Conservation (phyloP, 1,140 invertebrate species). For the Cepaea nemoralis region DNA sequence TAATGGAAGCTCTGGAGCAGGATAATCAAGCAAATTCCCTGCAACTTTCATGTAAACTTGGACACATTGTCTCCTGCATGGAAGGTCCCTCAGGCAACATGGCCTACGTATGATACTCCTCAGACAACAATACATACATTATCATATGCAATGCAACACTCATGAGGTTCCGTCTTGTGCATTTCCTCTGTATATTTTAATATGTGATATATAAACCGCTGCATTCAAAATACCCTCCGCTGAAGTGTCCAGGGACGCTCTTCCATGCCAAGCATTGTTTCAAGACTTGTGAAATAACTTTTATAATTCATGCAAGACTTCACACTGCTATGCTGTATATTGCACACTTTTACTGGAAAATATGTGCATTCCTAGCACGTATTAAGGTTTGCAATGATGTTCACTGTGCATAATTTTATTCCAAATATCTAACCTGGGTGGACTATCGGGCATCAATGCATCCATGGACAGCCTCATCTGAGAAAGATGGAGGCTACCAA, state of each 20-base stretch:
- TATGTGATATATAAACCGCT: background rate
- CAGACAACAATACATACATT: background rate
- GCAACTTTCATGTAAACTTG: slow-evolving; percentile 60
- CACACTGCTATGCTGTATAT: background rate
- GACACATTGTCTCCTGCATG: slow-evolving; percentile 63
- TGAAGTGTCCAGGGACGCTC: background rate
- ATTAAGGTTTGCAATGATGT: background rate
- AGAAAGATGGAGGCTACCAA: background rate
- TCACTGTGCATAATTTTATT: background rate
- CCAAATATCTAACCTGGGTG: background rate
- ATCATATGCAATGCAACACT: background rate
- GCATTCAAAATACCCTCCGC: background rate
- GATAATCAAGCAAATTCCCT: slow-evolving; percentile 57
- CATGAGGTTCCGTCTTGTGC: background rate
- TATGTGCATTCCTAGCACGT: background rate
- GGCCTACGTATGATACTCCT: slow-evolving; percentile 54
- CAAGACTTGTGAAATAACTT: background rate
- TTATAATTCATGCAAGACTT: background rate
- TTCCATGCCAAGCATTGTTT: slow-evolving; percentile 1
- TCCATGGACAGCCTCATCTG: background rate
- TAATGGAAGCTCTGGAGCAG: slow-evolving; percentile 54
- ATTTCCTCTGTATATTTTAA: background rate
- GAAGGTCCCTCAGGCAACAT: slow-evolving; percentile 59
- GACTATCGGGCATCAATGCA: background rate
- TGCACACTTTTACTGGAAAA: background rate